Base-by-base conservation (phyloP, 2,888 invertebrate species). In the Cosmia pyralina region DNA sequence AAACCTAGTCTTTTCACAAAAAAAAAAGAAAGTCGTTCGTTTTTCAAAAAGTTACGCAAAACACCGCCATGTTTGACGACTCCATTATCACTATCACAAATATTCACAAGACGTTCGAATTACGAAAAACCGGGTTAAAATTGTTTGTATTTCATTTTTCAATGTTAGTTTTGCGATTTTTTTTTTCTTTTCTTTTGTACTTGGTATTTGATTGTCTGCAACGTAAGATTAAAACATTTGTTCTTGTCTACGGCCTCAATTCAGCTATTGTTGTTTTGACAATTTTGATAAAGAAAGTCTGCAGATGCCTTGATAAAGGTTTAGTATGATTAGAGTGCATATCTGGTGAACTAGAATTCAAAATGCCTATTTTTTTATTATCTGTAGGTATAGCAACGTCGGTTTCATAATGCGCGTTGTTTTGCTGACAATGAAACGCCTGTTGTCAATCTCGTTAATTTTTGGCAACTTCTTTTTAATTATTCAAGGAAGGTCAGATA, bases 91-190 rank as follows among this genome's bases (percentile, higher is more conserved):
- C 38, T 57, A 77, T 82, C 84, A 82, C 28, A 28, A 28, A 28
- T 28, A 28, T 28, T 28, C 28, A 28, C 67, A 73, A 71, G 82
- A 77, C 44, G 72, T 73, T 75, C 57, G 67, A 64, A 65, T 64
- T 77, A 53, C 53, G 46, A 53, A 58, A 62, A 85, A 85, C 85
- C 77, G 72, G 84, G 85, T 85, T 80, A 82, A 7, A 50, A 65
- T 57, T 84, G 75, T 85, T 85, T 83, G 74, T 67, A 17, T 71
- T 70, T 6, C 0, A 55, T 55, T 55, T 28, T 55, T 57, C 71
- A 75, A 64, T 76, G 67, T 75, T 76, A 55, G 68, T 59, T 63
- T 73, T 74, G 55, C 38, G 34, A 15, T 38, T 57, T 70, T 73
- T 64, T 44, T 44, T 65, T 79, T 53, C 13, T 50, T 68, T 71